Evolutionary conservation across 2,797 vertebrate species (phyloP), one percentile per base, ranked within the genome.

Genomic region (Acropternis orthonyx): DNA sequence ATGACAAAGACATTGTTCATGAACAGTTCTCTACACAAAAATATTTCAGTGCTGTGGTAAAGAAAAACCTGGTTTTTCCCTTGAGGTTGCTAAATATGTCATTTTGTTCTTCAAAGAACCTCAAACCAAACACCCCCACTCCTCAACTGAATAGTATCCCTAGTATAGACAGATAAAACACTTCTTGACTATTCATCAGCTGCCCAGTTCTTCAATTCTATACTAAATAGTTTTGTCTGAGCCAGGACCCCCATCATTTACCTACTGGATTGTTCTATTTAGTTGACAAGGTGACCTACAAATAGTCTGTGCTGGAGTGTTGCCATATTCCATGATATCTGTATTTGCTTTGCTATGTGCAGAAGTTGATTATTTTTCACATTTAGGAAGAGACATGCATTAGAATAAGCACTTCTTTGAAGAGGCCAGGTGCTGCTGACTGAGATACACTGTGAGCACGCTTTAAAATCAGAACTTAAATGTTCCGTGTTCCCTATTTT

Each of bases 381-480:
- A 24, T 84, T 85, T 85, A 77, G 81, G 66, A 89, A 87, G 56
- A 89, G 41, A 62, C 37, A 55, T 68, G 28, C 39, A 59, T 89
- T 85, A 76, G 39, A 91, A 71, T 74, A 61, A 68, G 44, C 56
- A 71, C 51, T 55, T 89, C 51, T 82, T 65, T 94, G 93, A 92
- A 92, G 86, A 95, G 59, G 56, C 63, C 84, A 91, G 86, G 74
- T 93, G 84, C 80, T 81, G 17, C 54, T 68, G 65, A 49, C 83
- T 89, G 77, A 91, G 77, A 51, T 43, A 74, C 69, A 52, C 59
- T 85, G 14, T 44, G 67, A 69, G 44, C 41, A 12, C 0, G 14
- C 34, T 85, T 90, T 89, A 83, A 74, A 83, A 86, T 80, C 48
- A 84, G 14, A 80, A 83, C 41, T 90, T 27, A 34, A 56, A 14